Conservation (phyloP, 1,140 invertebrate genomes). For the Leptinotarsa undecemlineata region DNA sequence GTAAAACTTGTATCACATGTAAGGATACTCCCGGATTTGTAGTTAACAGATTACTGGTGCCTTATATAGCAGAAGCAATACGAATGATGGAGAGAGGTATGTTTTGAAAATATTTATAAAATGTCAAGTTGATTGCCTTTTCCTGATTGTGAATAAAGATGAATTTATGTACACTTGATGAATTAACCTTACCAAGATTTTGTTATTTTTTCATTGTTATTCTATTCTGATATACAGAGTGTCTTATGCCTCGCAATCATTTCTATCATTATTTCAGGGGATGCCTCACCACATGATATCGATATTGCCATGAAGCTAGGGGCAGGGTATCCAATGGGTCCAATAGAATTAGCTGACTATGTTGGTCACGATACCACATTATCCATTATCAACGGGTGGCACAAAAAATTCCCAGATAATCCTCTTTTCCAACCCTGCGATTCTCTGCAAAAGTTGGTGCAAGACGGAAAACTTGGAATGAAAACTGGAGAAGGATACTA, state of each 20-base stretch:
- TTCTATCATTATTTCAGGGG: slow-evolving; percentile 56
- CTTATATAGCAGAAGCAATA: slow-evolving; percentile 75
- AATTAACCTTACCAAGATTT: too few species aligned
- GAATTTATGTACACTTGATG: too few species aligned
- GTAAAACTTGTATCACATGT: slow-evolving; percentile 80
- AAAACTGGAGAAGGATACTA: slow-evolving; percentile 90
- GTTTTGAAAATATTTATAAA: background rate
- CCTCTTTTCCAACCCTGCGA: slow-evolving; percentile 72
- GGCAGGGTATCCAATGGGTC: slow-evolving; percentile 86
- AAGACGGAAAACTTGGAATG: slow-evolving; percentile 79
- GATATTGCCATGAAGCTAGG: slow-evolving; percentile 86
- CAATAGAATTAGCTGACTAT: slow-evolving; percentile 79
- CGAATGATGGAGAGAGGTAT: slow-evolving; percentile 76
- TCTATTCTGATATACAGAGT: too few species aligned
- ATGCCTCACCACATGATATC: slow-evolving; percentile 73
- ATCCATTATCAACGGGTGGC: slow-evolving; percentile 73
- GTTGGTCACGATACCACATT: slow-evolving; percentile 75
- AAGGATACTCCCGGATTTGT: slow-evolving; percentile 86
- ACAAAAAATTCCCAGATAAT: slow-evolving; percentile 76
- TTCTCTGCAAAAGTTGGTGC: slow-evolving; percentile 72
- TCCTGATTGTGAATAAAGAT: too few species aligned
- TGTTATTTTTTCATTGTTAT: too few species aligned
- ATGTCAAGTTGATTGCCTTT: too few species aligned
- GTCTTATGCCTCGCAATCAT: background rate
- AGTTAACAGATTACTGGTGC: slow-evolving; percentile 81